These are phyloP conservation scores for Molossus molossus DNA, from an alignment of 2,797 vertebrate species.

Conservation along the genomic window DNA sequence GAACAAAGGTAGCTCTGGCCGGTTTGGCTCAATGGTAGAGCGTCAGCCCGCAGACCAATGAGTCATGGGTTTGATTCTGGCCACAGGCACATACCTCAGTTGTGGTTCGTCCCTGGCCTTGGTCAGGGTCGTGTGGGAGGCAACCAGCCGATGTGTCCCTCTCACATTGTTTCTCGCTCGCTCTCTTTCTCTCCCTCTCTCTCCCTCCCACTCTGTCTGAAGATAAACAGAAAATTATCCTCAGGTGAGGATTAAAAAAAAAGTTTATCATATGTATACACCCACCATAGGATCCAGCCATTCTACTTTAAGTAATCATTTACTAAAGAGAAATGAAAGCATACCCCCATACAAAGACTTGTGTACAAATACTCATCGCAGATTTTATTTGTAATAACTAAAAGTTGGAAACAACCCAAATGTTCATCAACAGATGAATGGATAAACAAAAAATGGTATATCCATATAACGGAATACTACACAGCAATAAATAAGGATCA, in stretches of 20 bases:
- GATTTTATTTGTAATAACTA: not conserved
- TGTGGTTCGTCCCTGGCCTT: too few relatives aligned
- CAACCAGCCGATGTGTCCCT: too few relatives aligned
- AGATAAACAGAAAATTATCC: too few relatives aligned
- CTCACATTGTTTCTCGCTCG: too few relatives aligned
- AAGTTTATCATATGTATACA: not conserved
- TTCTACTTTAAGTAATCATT: not conserved
- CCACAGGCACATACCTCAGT: too few relatives aligned
- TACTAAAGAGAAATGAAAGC: not conserved
- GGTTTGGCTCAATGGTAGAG: too few relatives aligned
- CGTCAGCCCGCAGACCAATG: too few relatives aligned
- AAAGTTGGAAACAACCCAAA: not conserved
- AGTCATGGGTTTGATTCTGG: too few relatives aligned
- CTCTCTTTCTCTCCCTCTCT: too few relatives aligned
- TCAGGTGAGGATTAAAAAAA: not conserved
- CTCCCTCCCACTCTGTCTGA: too few relatives aligned
- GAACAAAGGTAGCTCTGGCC: not conserved
- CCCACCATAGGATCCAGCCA: not conserved
- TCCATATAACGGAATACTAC: not conserved
- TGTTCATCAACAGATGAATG: not conserved
- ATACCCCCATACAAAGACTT: not conserved
- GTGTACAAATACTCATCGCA: not conserved
- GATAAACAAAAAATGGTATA: not conserved
- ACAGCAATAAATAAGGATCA: not conserved
- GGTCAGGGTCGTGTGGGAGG: too few relatives aligned